Percentiles rank a stretch among this genome's conserved stretches.
These are phyloP conservation scores for Ictidomys tridecemlineatus DNA, from an alignment of 2,113 vertebrate species.

Conservation along the genomic window DNA sequence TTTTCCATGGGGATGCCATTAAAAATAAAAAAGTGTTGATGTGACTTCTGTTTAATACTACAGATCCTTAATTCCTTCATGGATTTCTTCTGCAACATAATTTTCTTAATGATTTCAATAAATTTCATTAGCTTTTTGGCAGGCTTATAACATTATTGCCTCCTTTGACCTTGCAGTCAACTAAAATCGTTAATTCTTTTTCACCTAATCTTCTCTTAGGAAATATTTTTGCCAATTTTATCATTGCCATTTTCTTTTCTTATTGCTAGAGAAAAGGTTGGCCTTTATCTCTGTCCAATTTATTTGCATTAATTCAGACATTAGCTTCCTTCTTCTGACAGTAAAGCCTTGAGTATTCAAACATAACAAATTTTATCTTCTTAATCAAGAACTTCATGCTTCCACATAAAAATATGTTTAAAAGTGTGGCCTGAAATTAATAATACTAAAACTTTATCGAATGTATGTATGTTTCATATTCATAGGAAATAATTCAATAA, in stretches of 20 bases:
- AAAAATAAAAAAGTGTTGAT: background rate
- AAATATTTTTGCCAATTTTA: slow-evolving; percentile 7
- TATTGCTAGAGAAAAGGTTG: background rate
- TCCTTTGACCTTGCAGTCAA: background rate
- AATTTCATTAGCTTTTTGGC: background rate
- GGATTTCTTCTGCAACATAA: background rate
- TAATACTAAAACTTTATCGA: background rate
- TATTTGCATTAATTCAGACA: slow-evolving; percentile 19
- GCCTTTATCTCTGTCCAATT: slow-evolving; percentile 11
- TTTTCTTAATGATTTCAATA: background rate
- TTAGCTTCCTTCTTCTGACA: background rate
- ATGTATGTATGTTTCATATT: background rate
- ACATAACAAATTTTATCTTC: background rate
- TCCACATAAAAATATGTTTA: background rate
- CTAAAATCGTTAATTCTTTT: background rate
- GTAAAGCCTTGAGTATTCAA: background rate
- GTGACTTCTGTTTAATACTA: background rate
- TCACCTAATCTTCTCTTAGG: background rate
- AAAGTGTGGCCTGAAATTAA: background rate
- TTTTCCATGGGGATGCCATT: rapidly evolving
- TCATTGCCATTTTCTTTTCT: background rate
- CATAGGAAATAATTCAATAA: background rate
- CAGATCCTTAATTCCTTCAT: background rate
- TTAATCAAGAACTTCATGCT: background rate
- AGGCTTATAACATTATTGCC: background rate